A percentile compares a stretch with the other conserved stretches of the same genome.
phyloP scores from a whole-genome alignment of 2,888 invertebrate species.

The Cenopis cana region DNA sequence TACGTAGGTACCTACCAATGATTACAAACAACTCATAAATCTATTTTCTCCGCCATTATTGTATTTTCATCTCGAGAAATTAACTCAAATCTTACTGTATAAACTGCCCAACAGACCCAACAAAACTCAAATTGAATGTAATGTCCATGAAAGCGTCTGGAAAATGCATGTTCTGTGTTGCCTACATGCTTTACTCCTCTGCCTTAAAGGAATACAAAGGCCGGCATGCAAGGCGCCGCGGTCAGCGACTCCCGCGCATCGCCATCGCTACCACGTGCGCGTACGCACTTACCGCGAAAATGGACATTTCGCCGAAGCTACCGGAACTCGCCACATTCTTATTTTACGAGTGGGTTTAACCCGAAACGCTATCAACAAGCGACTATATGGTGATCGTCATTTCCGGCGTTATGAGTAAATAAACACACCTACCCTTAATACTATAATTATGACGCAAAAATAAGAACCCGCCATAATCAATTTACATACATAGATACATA shows the following conservation, averaged over 20 bases:
- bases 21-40: no score
- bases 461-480: no score
- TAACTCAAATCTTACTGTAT: no score
- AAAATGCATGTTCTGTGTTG: background rate
- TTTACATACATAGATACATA: no score
- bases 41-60: no score
- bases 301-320: constrained; percentile 77
- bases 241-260: constrained; percentile 73
- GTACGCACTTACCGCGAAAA: constrained; percentile 74
- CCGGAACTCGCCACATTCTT: constrained; percentile 67
- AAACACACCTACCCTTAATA: no score
- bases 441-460: no score
- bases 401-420: background rate
- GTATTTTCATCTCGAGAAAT: no score
- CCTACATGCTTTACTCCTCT: constrained; percentile 47
- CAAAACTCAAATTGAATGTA: background rate
- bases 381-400: background rate
- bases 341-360: constrained; percentile 20
- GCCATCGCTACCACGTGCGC: constrained; percentile 47
- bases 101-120: background rate
- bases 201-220: constrained; percentile 78
- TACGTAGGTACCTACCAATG: no score
- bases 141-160: background rate
- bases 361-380: constrained; percentile 21
- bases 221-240: constrained; percentile 73